Percentiles rank a stretch among this genome's conserved stretches.
These are phyloP conservation scores for Epizoanthus rinbou DNA, from an alignment of 92 coral and sea anemone genomes.

Conservation along the genomic window DNA sequence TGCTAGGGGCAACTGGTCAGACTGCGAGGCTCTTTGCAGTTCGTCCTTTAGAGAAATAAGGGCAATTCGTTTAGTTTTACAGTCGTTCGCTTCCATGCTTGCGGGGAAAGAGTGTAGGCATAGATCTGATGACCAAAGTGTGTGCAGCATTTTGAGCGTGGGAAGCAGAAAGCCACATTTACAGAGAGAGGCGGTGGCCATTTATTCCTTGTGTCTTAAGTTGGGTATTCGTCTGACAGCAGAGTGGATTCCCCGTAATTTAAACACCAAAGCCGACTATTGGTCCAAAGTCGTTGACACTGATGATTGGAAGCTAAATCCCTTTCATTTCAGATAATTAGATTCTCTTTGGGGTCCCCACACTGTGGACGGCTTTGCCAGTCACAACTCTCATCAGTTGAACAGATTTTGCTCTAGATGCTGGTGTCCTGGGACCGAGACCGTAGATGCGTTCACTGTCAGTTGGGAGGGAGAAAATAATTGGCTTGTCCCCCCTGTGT, in stretches of 20 bases:
- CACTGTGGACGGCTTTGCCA: slow-evolving; percentile 46
- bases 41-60: slow-evolving; percentile 51
- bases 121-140: neutral
- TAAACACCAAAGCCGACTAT: slow-evolving; percentile 61
- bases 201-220: slow-evolving; percentile 44
- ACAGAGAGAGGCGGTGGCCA: slow-evolving; percentile 46
- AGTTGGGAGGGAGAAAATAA: slow-evolving; percentile 53
- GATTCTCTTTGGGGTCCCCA: slow-evolving; percentile 56
- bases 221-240: slow-evolving; percentile 39
- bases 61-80: slow-evolving; percentile 13
- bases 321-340: slow-evolving; percentile 42
- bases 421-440: slow-evolving; percentile 36
- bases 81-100: neutral
- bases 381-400: slow-evolving; percentile 41
- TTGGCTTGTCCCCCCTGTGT: too few relatives aligned
- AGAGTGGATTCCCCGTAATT: slow-evolving; percentile 56
- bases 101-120: neutral
- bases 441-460: slow-evolving; percentile 65
- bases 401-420: slow-evolving; percentile 50
- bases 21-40: slow-evolving; percentile 46
- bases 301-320: slow-evolving; percentile 55
- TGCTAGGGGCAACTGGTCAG: slow-evolving; percentile 47
- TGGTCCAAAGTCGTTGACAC: slow-evolving; percentile 63
- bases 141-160: slow-evolving; percentile 33
- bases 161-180: slow-evolving; percentile 53